Percentiles rank a stretch among this genome's conserved stretches.
Conservation (phyloP, 2,113 vertebrate species). For the Dipodomys spectabilis region DNA sequence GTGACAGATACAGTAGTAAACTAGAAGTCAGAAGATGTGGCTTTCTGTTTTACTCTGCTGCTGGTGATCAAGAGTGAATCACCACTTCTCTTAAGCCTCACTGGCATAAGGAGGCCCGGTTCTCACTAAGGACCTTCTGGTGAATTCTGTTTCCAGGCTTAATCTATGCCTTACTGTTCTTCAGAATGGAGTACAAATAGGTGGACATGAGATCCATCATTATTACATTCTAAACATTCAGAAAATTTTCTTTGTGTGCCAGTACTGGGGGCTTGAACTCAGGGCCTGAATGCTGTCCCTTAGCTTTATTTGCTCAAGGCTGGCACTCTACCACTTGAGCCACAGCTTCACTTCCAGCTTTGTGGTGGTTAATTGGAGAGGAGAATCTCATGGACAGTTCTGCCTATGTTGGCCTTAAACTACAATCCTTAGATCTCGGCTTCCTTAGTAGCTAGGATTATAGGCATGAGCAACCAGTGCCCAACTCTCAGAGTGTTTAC, state of each 20-base stretch:
- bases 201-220: not conserved
- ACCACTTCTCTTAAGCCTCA: not conserved
- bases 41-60: not conserved
- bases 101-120: not conserved
- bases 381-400: too few species aligned
- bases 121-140: not conserved
- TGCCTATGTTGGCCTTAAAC: too few species aligned
- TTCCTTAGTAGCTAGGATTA: too few species aligned
- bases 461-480: too few species aligned
- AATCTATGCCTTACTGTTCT: not conserved
- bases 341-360: too few species aligned
- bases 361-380: too few species aligned
- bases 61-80: not conserved
- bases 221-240: not conserved
- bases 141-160: not conserved
- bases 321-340: too few species aligned
- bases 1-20: not conserved
- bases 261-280: too few species aligned
- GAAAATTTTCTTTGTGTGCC: not conserved
- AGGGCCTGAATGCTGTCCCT: too few species aligned
- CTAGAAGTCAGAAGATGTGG: not conserved
- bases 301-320: too few species aligned
- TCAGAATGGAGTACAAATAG: not conserved
- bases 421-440: too few species aligned
- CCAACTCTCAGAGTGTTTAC: too few species aligned